A percentile compares a stretch with the other conserved stretches of the same genome.
These are phyloP conservation scores for Mustela erminea DNA, from an alignment of 2,797 vertebrate species.

Conservation along the genomic window DNA sequence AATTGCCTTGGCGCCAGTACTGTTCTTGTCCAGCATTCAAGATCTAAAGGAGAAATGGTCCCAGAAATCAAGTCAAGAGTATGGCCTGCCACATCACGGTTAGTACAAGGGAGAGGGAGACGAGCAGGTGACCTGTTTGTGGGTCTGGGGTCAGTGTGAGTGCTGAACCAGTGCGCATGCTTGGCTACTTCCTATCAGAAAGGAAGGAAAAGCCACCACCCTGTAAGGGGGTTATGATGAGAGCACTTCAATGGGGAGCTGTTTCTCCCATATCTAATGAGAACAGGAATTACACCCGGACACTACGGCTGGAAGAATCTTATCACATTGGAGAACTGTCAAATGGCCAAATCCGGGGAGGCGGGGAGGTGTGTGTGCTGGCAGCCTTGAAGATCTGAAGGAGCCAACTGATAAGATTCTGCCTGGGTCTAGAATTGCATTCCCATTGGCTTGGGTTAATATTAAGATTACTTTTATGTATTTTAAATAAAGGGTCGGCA, in stretches of 20 bases:
- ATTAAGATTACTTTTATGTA: background rate
- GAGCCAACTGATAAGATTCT: background rate
- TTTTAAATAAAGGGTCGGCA: background rate
- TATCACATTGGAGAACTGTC: background rate
- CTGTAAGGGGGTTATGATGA: background rate
- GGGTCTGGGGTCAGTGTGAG: background rate
- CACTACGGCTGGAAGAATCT: background rate
- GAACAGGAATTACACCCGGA: background rate
- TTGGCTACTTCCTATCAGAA: background rate
- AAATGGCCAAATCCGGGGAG: background rate
- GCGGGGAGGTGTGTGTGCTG: too few species aligned
- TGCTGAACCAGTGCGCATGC: background rate
- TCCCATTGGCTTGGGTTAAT: background rate
- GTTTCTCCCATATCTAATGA: too few species aligned
- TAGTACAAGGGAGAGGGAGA: background rate
- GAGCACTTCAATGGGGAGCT: background rate
- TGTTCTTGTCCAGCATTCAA: background rate
- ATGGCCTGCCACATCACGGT: background rate
- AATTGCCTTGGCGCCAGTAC: too few species aligned
- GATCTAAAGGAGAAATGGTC: background rate
- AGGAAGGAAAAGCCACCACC: background rate
- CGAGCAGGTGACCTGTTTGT: rapidly evolving
- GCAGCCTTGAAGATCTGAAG: background rate
- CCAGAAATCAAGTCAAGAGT: background rate
- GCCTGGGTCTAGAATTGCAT: background rate